Evolutionary conservation across 2,113 vertebrate species (phyloP), one percentile per base, ranked within the genome.

Genomic region (Atractosteus spatula): DNA sequence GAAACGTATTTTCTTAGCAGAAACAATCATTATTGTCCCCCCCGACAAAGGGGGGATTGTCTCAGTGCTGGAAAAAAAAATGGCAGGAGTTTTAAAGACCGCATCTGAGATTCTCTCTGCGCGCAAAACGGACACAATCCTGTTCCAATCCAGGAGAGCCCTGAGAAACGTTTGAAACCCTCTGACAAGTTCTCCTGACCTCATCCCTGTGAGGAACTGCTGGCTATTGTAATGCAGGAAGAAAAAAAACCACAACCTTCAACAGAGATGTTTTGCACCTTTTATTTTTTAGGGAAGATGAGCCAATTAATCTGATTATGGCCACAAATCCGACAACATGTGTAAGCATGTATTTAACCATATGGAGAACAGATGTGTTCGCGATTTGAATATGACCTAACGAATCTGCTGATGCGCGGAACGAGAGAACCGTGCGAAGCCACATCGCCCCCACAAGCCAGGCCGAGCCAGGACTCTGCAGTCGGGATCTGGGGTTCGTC

Each of bases 291-390:
- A 80, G 81, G 77, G 84, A 87, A 89, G 87, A 93, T 94, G 90
- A 87, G 85, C 88, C 94, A 95, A 94, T 95, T 95, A 94, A 95
- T 95, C 91, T 90, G 92, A 94, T 96, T 94, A 95, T 93, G 91
- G 91, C 91, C 91, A 86, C 92, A 94, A 94, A 88, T 94, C 91
- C 90, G 90, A 88, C 84, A 90, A 94, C 93, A 94, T 88, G 87
- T 94, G 93, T 92, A 87, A 79, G 89, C 82, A 80, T 86, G 87
- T 87, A 87, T 84, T 81, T 67, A 71, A 76, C 90, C 95, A 97
- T 96, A 93, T 97, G 97, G 86, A 80, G 81, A 89, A 76, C 96
- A 98, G 95, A 98, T 98, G 95, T 93, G 85, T 79, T 85, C 90
- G 80, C 5, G 10, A 51, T 51, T 51, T 51, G 10, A 7, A 51